phyloP scores from a whole-genome alignment of 2,797 vertebrate genomes.

The Echeneis naucrates region DNA sequence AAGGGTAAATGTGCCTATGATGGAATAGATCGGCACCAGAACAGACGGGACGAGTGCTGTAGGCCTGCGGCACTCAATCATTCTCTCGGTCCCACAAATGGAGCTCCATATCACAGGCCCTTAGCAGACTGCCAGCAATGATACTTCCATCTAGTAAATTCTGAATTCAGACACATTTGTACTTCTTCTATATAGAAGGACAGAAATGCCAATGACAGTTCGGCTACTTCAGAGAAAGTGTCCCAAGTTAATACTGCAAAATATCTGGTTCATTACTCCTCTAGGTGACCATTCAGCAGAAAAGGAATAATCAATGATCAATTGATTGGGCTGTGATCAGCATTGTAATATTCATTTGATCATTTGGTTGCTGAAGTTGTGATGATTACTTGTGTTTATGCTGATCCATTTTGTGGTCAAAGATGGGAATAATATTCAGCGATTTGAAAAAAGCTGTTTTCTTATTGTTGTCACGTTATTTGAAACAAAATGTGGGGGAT shows the following conservation, averaged over 20 bases:
- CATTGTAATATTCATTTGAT: neutral
- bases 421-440: neutral
- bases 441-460: neutral
- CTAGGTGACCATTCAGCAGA: too few relatives aligned
- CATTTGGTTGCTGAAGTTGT: neutral
- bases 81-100: constrained; percentile 74
- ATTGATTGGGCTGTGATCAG: neutral
- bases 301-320: too few relatives aligned
- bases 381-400: neutral
- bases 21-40: constrained; percentile 82
- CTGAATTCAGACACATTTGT: constrained; percentile 31
- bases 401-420: neutral
- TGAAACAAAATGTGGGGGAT: constrained; percentile 14
- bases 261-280: too few relatives aligned
- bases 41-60: constrained; percentile 81
- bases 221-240: neutral
- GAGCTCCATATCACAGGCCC: constrained; percentile 57
- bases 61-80: constrained; percentile 85
- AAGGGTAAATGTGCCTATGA: constrained; percentile 80
- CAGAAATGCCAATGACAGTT: neutral
- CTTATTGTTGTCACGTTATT: constrained; percentile 2
- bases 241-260: neutral
- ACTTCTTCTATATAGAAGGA: constrained; percentile 14
- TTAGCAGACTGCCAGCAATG: constrained; percentile 54
- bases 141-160: constrained; percentile 61